Percentiles rank a stretch among this genome's conserved stretches.
Conservation (phyloP, 2,797 vertebrate genomes). For the Iguana delicatissima region DNA sequence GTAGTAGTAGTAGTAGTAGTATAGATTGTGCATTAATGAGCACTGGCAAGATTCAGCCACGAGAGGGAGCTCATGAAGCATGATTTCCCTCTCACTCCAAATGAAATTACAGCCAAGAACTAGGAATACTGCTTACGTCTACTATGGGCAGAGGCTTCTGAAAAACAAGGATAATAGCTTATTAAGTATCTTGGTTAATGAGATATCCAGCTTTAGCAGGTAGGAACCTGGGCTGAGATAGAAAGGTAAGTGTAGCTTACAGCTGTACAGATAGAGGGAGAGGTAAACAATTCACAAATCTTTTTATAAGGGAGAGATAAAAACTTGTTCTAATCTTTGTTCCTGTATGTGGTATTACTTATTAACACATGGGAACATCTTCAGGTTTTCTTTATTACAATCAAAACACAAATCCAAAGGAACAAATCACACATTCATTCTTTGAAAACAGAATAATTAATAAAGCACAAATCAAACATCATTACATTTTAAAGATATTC, state of each 20-base stretch:
- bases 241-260: neutral
- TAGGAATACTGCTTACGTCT: neutral
- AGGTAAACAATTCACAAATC: neutral
- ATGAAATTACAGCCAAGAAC: neutral
- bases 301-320: fast-evolving
- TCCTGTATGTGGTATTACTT: slow-evolving; percentile 33
- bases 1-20: too few species aligned
- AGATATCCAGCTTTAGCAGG: slow-evolving; percentile 37
- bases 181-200: slow-evolving; percentile 24
- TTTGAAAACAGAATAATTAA: slow-evolving; percentile 49
- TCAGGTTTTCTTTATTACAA: slow-evolving; percentile 51
- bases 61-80: neutral
- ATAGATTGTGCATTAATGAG: neutral
- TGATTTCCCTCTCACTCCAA: neutral
- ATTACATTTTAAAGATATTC: slow-evolving; percentile 43
- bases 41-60: slow-evolving; percentile 32
- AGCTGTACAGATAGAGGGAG: slow-evolving; percentile 20
- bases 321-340: slow-evolving; percentile 13
- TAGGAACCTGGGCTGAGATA: neutral
- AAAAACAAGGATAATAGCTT: slow-evolving; percentile 26
- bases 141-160: fast-evolving
- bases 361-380: slow-evolving; percentile 56
- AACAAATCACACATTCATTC: slow-evolving; percentile 57
- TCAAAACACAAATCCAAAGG: slow-evolving; percentile 53
- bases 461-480: slow-evolving; percentile 48